phyloP scores from a whole-genome alignment of 2,113 vertebrate species.

The Calyptommatus sinebrachiatus region DNA sequence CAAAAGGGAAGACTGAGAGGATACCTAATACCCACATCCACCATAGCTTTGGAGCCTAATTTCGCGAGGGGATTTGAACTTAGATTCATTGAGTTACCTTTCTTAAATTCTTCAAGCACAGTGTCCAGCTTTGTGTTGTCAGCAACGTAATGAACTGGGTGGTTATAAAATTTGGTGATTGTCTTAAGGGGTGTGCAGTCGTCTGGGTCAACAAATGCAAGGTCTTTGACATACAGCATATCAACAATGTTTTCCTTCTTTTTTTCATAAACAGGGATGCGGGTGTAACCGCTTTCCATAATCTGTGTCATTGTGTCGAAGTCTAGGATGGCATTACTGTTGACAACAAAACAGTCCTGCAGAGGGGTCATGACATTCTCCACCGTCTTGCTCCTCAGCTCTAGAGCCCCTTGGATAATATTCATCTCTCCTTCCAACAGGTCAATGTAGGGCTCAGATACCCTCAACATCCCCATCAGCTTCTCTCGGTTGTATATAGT shows the following conservation, averaged over 20 bases:
- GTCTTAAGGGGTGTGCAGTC: conserved; percentile 93
- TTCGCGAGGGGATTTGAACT: too few species aligned
- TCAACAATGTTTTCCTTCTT: conserved; percentile 91
- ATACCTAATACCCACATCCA: too few species aligned
- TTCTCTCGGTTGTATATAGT: conserved; percentile 95
- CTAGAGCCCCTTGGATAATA: conserved; percentile 94
- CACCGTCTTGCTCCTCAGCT: conserved; percentile 89
- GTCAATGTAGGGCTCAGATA: conserved; percentile 92
- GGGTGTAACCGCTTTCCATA: conserved; percentile 93
- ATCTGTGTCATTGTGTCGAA: conserved; percentile 97
- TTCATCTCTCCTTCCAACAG: conserved; percentile 91
- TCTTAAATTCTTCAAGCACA: conserved; percentile 98
- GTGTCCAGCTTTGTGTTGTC: conserved; percentile 91
- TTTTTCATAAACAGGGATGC: conserved; percentile 88
- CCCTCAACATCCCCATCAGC: conserved; percentile 93
- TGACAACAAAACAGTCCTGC: conserved; percentile 91
- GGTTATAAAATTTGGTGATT: conserved; percentile 97
- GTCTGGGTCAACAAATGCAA: conserved; percentile 93
- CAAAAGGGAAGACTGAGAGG: too few species aligned
- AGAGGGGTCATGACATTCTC: conserved; percentile 91
- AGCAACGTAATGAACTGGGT: conserved; percentile 92
- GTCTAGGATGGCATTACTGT: conserved; percentile 84
- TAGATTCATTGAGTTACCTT: conserved; percentile 71
- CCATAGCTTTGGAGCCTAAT: too few species aligned
- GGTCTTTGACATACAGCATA: conserved; percentile 92